Conservation (phyloP, 1,140 invertebrate genomes). For the Maconellicoccus hirsutus region DNA sequence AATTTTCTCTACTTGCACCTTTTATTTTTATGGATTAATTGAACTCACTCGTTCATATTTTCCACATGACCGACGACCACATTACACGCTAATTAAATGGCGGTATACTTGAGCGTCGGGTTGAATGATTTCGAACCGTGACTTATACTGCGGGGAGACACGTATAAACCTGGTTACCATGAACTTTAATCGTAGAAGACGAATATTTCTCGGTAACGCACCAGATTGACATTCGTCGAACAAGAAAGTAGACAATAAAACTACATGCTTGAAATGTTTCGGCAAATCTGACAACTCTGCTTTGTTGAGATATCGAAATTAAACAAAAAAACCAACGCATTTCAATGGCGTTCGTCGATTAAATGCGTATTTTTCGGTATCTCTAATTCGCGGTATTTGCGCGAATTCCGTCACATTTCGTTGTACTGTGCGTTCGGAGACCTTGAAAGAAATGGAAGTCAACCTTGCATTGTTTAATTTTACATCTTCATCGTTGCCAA, state of each 20-base stretch:
- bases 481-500: background rate
- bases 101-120: background rate
- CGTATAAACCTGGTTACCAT: background rate
- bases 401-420: too few relatives aligned
- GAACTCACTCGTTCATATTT: background rate
- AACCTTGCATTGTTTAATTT: background rate
- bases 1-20: background rate
- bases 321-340: too few relatives aligned
- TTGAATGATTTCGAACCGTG: slow-evolving; percentile 3
- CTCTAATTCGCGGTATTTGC: too few relatives aligned
- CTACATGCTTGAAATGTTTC: too few relatives aligned
- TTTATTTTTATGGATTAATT: background rate
- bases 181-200: background rate
- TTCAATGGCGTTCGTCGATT: too few relatives aligned
- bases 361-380: too few relatives aligned
- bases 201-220: background rate
- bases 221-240: background rate
- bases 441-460: background rate
- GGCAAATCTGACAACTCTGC: too few relatives aligned
- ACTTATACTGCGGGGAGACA: background rate
- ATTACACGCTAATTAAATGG: slow-evolving; percentile 4
- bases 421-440: background rate
- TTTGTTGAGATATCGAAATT: too few relatives aligned
- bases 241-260: too few relatives aligned
- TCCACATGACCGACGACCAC: background rate